These are phyloP conservation scores for Cylloceria caligata DNA, from an alignment of 2,888 invertebrate genomes.

Conservation along the genomic window DNA sequence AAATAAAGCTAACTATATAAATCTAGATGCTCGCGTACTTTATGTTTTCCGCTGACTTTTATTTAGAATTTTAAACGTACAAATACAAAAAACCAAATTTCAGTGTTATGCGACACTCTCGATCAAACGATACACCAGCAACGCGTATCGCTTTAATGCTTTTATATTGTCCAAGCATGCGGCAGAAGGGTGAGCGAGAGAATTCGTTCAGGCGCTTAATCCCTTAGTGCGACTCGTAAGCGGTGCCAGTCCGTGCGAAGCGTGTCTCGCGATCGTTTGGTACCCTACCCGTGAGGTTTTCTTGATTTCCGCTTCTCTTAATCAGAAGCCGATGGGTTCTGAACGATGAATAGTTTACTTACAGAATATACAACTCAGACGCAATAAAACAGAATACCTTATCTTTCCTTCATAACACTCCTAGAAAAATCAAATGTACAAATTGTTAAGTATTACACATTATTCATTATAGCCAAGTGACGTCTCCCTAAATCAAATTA, in stretches of 20 bases:
- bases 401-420: neutral
- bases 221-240: constrained; percentile 40
- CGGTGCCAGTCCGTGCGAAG: constrained; percentile 77
- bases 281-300: constrained; percentile 61
- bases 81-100: neutral
- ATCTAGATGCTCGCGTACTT: no score
- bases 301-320: constrained; percentile 72
- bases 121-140: constrained; percentile 27
- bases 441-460: neutral
- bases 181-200: constrained; percentile 16
- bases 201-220: constrained; percentile 27
- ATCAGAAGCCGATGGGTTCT: constrained; percentile 63
- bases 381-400: constrained; percentile 1
- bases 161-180: constrained; percentile 39
- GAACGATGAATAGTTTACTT: constrained; percentile 37
- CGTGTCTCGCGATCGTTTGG: constrained; percentile 75
- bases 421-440: neutral
- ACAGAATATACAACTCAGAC: neutral
- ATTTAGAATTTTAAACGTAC: neutral
- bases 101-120: constrained; percentile 38
- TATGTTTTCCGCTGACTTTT: neutral
- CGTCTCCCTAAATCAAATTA: neutral
- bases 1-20: no score
- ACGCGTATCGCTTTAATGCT: constrained; percentile 33
- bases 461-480: neutral